These are phyloP conservation scores for Podarcis lilfordi DNA, from an alignment of 2,797 vertebrate genomes.

Conservation along the genomic window DNA sequence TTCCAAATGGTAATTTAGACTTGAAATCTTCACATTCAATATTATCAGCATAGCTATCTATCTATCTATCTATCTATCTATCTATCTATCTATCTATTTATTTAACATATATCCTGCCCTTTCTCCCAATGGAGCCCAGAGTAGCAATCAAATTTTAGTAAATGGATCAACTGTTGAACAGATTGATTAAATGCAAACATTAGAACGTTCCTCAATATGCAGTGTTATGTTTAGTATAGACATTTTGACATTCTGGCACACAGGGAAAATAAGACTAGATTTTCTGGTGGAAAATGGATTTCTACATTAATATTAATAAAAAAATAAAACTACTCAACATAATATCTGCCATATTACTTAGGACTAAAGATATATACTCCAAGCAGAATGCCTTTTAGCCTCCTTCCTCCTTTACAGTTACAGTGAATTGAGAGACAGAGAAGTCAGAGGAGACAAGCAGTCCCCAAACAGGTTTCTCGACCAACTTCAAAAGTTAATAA, in stretches of 20 bases:
- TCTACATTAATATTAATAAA: neutral
- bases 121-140: no score
- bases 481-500: neutral
- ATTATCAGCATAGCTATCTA: neutral
- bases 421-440: neutral
- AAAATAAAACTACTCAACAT: neutral
- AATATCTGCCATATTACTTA: neutral
- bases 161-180: neutral
- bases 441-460: neutral
- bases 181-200: neutral
- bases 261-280: neutral
- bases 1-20: neutral
- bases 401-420: neutral
- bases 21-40: neutral
- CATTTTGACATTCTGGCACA: neutral
- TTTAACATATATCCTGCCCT: neutral
- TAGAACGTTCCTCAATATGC: neutral
- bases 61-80: neutral
- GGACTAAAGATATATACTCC: neutral
- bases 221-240: neutral
- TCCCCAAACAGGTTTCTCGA: neutral
- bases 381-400: neutral
- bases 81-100: no score
- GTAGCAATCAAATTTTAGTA: neutral
- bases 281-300: neutral